A percentile compares a stretch with the other conserved stretches of the same genome.
phyloP scores from a whole-genome alignment of 2,797 vertebrate species.

The Toxotes lorentzi region DNA sequence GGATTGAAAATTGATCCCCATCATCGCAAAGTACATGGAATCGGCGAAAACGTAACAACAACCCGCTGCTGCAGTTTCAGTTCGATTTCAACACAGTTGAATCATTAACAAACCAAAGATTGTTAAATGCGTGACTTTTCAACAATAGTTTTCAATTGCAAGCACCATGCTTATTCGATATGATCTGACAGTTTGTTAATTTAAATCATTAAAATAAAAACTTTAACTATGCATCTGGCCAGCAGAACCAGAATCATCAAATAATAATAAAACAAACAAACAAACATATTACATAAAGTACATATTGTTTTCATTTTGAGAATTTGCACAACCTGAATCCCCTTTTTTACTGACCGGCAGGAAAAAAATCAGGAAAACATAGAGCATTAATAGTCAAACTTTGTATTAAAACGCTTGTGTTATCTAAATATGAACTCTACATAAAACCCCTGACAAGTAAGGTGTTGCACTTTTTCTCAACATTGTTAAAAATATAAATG shows the following conservation, averaged over 20 bases:
- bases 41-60: constrained; percentile 92
- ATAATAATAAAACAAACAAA: constrained; percentile 87
- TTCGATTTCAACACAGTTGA: constrained; percentile 99
- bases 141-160: constrained; percentile 98
- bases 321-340: constrained; percentile 95
- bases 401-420: constrained; percentile 77
- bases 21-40: constrained; percentile 95
- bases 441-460: constrained; percentile 72
- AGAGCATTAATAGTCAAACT: constrained; percentile 75
- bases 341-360: constrained; percentile 99
- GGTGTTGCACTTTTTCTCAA: constrained; percentile 41
- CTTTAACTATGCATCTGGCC: constrained; percentile 98
- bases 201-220: constrained; percentile 97
- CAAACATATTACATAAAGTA: constrained; percentile 84
- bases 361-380: constrained; percentile 90
- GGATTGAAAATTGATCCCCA: constrained; percentile 99
- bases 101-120: constrained; percentile 96
- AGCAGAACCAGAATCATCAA: constrained; percentile 98
- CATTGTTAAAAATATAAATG: constrained; percentile 63
- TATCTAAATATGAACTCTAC: constrained; percentile 76
- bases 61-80: constrained; percentile 93
- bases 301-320: constrained; percentile 94
- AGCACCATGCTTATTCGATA: constrained; percentile 99
- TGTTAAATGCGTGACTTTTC: constrained; percentile 96
- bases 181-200: constrained; percentile 99